Base-by-base conservation (phyloP, 2,888 invertebrate genomes). In the Coenonympha glycerion region DNA sequence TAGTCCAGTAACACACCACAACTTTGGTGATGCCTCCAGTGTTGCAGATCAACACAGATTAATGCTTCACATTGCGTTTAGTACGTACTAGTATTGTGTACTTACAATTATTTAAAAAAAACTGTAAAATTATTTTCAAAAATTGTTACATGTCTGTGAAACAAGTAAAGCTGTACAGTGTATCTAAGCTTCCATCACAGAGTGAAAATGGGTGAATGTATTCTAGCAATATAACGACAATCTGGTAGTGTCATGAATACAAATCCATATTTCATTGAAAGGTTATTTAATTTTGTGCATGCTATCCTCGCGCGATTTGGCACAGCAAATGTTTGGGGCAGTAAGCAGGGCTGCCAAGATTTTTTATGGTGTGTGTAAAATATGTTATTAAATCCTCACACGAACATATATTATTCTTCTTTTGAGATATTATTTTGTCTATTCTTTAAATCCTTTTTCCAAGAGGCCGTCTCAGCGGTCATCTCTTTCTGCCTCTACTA, bases 121-220 rank as follows among this genome's bases (percentile, higher is more conserved):
- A 5, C 21, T 24, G 19, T 30, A 16, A 36, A 30, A 41, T 41
- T n/a, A 28, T 26, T 24, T 36, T 26, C 34, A 34, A 13, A 13
- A 9, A 26, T 19, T 64, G 64, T 60, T 61, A 66, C 66, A 66
- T 67, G 69, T 66, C 64, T 61, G 8, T 56, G 67, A 61, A 70
- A 66, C 74, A 71, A n/a, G n/a, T n/a, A n/a, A n/a, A n/a, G 71
- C 71, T 72, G 74, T 62, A 57, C 49, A 52, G 47, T n/a, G n/a
- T n/a, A n/a, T n/a, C n/a, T n/a, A 53, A 52, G 36, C 44, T 52
- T 33, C 47, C n/a, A 47, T 31, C 42, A 47, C 50, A 47, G 45
- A 41, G 28, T 34, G 33, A 37, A 45, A 49, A 44, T 21, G 49
- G 34, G 44, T 31, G 47, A 49, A 33, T 47, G 37, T 42, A 40